These are phyloP conservation scores for Varanus komodoensis DNA, from an alignment of 2,113 vertebrate species.

Conservation along the genomic window DNA sequence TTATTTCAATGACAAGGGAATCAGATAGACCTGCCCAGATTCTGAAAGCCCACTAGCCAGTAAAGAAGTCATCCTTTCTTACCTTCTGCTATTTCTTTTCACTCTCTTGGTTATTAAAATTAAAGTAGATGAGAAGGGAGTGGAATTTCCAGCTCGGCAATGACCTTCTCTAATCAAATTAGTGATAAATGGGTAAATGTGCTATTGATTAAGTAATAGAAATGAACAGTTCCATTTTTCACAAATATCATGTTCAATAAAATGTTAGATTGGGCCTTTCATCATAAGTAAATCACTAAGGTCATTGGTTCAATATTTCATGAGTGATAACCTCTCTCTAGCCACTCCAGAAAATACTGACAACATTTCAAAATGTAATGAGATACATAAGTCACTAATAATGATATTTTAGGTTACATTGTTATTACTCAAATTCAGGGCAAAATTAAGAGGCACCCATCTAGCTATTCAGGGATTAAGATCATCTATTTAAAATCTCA, in stretches of 20 bases:
- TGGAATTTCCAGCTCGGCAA: constrained; percentile 31
- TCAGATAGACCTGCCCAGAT: not conserved
- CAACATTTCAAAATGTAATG: constrained; percentile 57
- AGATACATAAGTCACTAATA: constrained; percentile 53
- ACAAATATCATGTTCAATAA: constrained; percentile 75
- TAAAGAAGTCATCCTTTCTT: not conserved
- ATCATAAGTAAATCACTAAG: constrained; percentile 68
- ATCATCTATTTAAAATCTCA: constrained; percentile 1
- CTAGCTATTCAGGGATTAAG: not conserved
- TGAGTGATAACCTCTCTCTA: constrained; percentile 62
- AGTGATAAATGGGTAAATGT: constrained; percentile 75
- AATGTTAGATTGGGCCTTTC: constrained; percentile 73
- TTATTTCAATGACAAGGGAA: not conserved
- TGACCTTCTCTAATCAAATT: constrained; percentile 68
- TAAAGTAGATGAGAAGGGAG: constrained; percentile 50
- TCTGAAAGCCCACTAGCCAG: not conserved
- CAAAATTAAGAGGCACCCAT: constrained; percentile 35
- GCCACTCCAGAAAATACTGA: constrained; percentile 50
- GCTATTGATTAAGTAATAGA: constrained; percentile 78
- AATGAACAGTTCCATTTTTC: constrained; percentile 75
- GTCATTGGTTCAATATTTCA: constrained; percentile 72
- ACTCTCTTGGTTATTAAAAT: constrained; percentile 51
- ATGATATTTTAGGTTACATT: constrained; percentile 32
- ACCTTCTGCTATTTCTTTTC: constrained; percentile 17
- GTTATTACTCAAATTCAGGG: constrained; percentile 50